Conservation (phyloP, 1,140 invertebrate genomes). For the Himalopsyche phryganea region DNA sequence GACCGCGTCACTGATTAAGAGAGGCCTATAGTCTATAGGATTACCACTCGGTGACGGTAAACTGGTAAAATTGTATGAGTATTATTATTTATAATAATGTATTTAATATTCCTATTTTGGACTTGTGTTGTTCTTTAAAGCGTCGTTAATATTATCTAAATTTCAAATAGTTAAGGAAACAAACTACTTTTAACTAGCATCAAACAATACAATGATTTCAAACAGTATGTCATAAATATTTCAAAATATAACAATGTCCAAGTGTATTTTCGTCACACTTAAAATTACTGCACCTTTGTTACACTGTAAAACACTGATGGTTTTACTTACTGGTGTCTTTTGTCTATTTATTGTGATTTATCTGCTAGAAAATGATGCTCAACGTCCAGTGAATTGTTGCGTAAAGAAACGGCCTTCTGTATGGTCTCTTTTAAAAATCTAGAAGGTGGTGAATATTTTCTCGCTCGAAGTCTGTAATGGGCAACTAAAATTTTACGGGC, state of each 20-base stretch:
- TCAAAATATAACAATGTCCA: constrained; percentile 7
- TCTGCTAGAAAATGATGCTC: not conserved
- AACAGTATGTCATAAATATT: constrained; percentile 30
- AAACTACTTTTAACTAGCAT: not conserved
- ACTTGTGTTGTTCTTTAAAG: too few relatives aligned
- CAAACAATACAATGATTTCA: constrained; percentile 3
- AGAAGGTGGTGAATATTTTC: not conserved
- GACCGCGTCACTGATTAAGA: too few relatives aligned
- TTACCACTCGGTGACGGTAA: too few relatives aligned
- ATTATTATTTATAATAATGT: too few relatives aligned
- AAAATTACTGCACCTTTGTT: constrained; percentile 16
- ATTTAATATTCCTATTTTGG: too few relatives aligned
- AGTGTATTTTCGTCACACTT: constrained; percentile 21
- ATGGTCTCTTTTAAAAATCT: not conserved
- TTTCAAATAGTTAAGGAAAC: not conserved
- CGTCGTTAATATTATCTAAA: too few relatives aligned
- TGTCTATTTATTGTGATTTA: constrained; percentile 25
- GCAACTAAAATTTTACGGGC: too few relatives aligned
- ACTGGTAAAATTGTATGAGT: too few relatives aligned
- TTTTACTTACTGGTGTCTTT: constrained; percentile 23
- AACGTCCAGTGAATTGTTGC: not conserved
- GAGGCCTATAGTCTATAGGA: too few relatives aligned
- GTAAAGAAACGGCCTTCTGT: not conserved
- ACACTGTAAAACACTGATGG: constrained; percentile 31
- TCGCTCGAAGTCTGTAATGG: too few relatives aligned